phyloP scores from a whole-genome alignment of 1,140 invertebrate species.

The Zaprionus gabonicus region DNA sequence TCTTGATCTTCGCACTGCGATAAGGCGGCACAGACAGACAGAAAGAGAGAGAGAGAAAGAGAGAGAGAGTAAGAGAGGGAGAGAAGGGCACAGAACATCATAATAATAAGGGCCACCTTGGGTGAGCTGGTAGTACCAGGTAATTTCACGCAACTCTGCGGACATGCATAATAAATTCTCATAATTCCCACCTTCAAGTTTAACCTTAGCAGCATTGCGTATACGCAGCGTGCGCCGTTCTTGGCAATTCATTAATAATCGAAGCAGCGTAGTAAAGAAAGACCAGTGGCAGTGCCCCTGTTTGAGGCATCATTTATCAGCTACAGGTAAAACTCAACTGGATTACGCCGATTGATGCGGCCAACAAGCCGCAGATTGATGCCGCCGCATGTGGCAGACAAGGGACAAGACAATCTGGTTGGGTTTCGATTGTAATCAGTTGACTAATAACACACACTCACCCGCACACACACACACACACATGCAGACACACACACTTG shows the following conservation, averaged over 20 bases:
- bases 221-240: constrained; percentile 23
- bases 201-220: constrained; percentile 13
- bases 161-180: constrained; percentile 65
- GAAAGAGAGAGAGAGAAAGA: background rate
- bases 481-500: constrained; percentile 10
- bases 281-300: constrained; percentile 38
- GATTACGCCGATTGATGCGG: constrained; percentile 27
- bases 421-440: constrained; percentile 75
- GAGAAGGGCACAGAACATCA: background rate
- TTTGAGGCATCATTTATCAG: constrained; percentile 56
- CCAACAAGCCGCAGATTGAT: constrained; percentile 68
- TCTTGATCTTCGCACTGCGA: constrained; percentile 56
- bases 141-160: constrained; percentile 79
- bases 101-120: constrained; percentile 19
- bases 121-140: constrained; percentile 37
- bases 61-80: background rate
- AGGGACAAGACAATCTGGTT: constrained; percentile 26
- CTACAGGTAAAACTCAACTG: background rate
- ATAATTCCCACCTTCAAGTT: constrained; percentile 58
- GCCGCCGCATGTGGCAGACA: constrained; percentile 26
- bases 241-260: constrained; percentile 1
- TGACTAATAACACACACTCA: constrained; percentile 53
- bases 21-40: constrained; percentile 33
- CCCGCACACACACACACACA: constrained; percentile 17
- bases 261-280: background rate